Evolutionary conservation across 2,888 invertebrate species (phyloP), one percentile per base, ranked within the genome.

Genomic region (Teleiodes luculella): DNA sequence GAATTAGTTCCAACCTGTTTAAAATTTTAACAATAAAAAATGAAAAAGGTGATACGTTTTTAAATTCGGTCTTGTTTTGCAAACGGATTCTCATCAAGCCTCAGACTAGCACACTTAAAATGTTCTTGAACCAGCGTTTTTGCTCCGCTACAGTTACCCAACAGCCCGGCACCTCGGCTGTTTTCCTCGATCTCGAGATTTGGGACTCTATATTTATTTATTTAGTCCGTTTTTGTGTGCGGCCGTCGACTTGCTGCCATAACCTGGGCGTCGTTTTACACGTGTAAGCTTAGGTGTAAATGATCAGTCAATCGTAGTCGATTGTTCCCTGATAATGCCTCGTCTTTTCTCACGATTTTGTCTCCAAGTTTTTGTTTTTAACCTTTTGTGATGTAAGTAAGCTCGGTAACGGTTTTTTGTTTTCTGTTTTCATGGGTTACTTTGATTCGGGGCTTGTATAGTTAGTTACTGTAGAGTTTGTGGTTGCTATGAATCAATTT

Each of bases 191-290:
- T 54, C 45, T 20, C 39, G 37, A 50, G 48, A 49, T 36, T 31
- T 58, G 46, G 43, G 36, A 35, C 31, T n/a, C n/a, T 54, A 55
- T 13, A 50, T 54, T 50, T 54, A 54, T 58, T 58, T 56, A 54
- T 54, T 43, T 48, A 52, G 36, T 49, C 53, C 52, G 53, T 55
- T 52, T 50, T 41, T 48, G 37, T 18, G 11, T 24, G 24, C 24
- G 55, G 54, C 37, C 53, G 36, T 51, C 46, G 53, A 53, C 55
- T 53, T 53, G 39, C 48, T 45, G 51, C 45, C 46, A 54, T 52
- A 54, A 55, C 55, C 56, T 50, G 39, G 54, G 35, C 43, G 31
- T 20, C 18, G 14, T 39, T 47, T 16, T 37, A 39, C 41, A 43
- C 52, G 55, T 55, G 51, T 31, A 53, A 52, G 20, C n/a, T 43